Base-by-base conservation (phyloP, 2,888 invertebrate genomes). In the Callimorpha dominula region DNA sequence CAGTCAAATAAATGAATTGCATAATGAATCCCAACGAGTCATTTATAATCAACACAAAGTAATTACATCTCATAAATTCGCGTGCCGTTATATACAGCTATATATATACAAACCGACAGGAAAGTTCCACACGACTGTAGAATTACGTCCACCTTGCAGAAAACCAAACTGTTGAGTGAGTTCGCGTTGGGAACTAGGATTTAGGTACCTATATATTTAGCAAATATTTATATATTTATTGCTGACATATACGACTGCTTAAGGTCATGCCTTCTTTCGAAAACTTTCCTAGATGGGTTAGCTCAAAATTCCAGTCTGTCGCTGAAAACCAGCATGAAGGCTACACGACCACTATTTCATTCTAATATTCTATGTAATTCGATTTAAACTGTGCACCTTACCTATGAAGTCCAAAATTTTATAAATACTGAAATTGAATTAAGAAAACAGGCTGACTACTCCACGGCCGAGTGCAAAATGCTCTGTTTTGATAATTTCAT, bases 301-400 rank as follows among this genome's bases (percentile, higher is more conserved):
- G 1, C 9, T 46, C 43, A 14, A 7, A 31, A 31, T 31, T 20
- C 57, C 11, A 57, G 20, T 1, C 43, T 46, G 43, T 46, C 6
- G 9, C 9, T 1, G 43, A 1, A 54, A 31, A 57, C 4, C 11
- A 20, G 4, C 9, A 12, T 57, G 12, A 12, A 20, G 52, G 12
- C n/a, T 42, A 42, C 14, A 17, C 17, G 2, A 31, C 12, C 1
- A 60, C 68, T 40, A 17, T 31, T 65, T 64, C 57, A 50, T 63
- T 57, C 3, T 60, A 49, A 46, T 46, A 46, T 31, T 31, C 31
- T 31, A 31, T 31, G 31, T 31, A 31, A 63, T 68, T 20, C 63
- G 50, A 62, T 73, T 74, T 71, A 79, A 75, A 74, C 68, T 84
- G 80, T 84, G 77, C 80, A 82, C 78, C 82, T 82, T 84, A 82